Conservation (phyloP, 37 sponge, comb jelly and placozoan species). For the Agelas oroides region DNA sequence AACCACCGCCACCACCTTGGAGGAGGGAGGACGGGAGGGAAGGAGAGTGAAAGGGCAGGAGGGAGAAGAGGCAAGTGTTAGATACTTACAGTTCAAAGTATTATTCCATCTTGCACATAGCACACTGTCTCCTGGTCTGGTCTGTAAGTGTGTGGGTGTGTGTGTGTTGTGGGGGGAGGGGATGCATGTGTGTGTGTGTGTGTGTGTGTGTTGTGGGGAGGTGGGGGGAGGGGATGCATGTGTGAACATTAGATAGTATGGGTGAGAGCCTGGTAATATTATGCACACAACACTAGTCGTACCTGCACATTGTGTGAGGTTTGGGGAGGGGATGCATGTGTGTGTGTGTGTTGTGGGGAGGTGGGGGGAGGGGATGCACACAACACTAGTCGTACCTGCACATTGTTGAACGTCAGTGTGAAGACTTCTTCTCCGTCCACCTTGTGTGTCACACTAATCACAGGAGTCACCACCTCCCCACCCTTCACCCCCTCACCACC, state of each 20-base stretch:
- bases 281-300: too few relatives aligned
- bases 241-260: too few relatives aligned
- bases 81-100: slow-evolving; percentile 13
- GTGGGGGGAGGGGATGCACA: too few relatives aligned
- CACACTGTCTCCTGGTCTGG: not conserved
- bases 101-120: slow-evolving; percentile 31
- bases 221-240: not conserved
- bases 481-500: not conserved
- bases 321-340: too few relatives aligned
- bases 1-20: slow-evolving; percentile 28
- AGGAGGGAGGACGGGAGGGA: not conserved
- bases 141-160: not conserved
- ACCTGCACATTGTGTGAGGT: not conserved
- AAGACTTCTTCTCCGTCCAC: not conserved
- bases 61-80: too few relatives aligned
- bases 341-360: too few relatives aligned
- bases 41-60: not conserved
- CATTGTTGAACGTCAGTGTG: not conserved
- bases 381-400: not conserved
- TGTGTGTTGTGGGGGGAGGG: too few relatives aligned
- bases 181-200: too few relatives aligned
- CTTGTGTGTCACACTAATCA: slow-evolving; percentile 33
- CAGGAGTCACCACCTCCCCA: slow-evolving; percentile 13
- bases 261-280: too few relatives aligned
- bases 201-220: too few relatives aligned